phyloP scores from a whole-genome alignment of 2,888 invertebrate genomes.

The Cremastinae sp. region DNA sequence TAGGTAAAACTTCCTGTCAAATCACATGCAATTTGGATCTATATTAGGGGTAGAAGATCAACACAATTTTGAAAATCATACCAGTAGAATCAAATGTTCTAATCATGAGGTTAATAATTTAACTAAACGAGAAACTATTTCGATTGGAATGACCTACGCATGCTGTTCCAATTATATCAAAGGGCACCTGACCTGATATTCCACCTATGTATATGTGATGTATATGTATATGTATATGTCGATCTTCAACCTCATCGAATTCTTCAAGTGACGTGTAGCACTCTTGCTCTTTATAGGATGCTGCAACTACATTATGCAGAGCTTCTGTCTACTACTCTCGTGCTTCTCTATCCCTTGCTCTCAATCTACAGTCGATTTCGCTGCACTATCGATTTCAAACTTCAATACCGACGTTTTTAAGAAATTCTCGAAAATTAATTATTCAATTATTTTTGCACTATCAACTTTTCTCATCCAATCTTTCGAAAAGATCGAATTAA shows the following conservation, averaged over 20 bases:
- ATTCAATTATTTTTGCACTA: too few species aligned
- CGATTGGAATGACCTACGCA: not conserved
- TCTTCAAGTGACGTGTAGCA: conserved; percentile 22
- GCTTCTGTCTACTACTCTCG: conserved; percentile 5
- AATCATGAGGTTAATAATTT: too few species aligned
- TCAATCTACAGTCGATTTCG: not conserved
- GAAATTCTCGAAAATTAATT: too few species aligned
- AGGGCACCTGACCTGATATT: conserved; percentile 53
- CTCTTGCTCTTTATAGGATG: conserved; percentile 31
- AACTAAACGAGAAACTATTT: conserved; percentile 30
- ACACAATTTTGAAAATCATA: too few species aligned
- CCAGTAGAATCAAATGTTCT: too few species aligned
- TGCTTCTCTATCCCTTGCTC: conserved; percentile 21
- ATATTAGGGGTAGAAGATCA: too few species aligned
- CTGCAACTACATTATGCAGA: conserved; percentile 41
- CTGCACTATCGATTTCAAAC: not conserved
- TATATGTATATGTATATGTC: too few species aligned
- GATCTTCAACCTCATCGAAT: conserved; percentile 48
- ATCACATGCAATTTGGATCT: too few species aligned
- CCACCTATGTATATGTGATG: conserved; percentile 24
- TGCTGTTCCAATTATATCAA: conserved; percentile 57
- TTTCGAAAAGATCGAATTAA: too few species aligned
- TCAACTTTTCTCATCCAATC: too few species aligned
- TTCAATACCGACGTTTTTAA: not conserved
- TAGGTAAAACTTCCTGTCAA: too few species aligned